Evolutionary conservation across 2,797 vertebrate genomes (phyloP).

Genomic region (Prionace glauca): DNA sequence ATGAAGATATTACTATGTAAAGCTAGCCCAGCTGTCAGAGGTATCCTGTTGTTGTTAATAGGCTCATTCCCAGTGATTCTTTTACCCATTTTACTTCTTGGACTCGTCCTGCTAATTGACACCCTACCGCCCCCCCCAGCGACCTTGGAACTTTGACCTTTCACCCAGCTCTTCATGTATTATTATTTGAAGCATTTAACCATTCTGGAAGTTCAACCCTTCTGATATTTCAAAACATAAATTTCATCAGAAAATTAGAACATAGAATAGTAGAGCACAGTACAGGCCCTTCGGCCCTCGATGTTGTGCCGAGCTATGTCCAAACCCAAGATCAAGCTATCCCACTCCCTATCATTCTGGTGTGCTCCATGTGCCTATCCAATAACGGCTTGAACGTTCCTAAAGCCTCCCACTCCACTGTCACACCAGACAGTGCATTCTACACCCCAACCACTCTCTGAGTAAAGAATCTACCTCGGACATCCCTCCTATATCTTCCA

Average conservation of each 20-base stretch:
- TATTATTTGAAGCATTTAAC: background rate
- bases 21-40: background rate
- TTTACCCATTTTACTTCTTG: background rate
- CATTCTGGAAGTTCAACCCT: background rate
- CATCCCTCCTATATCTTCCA: too few species aligned
- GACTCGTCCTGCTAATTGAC: background rate
- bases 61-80: background rate
- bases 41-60: background rate
- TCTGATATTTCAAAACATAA: background rate
- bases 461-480: too few species aligned
- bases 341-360: too few species aligned
- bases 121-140: conserved; percentile 38
- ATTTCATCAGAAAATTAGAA: background rate
- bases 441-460: too few species aligned
- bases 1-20: background rate
- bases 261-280: too few species aligned
- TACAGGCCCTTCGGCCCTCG: too few species aligned
- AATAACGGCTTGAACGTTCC: too few species aligned
- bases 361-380: too few species aligned
- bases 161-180: background rate
- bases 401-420: too few species aligned
- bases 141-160: conserved; percentile 42
- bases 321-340: too few species aligned
- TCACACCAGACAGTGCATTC: too few species aligned
- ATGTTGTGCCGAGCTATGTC: too few species aligned